phyloP scores from a whole-genome alignment of 1,140 invertebrate species.

The Temnothorax curvispinosus region DNA sequence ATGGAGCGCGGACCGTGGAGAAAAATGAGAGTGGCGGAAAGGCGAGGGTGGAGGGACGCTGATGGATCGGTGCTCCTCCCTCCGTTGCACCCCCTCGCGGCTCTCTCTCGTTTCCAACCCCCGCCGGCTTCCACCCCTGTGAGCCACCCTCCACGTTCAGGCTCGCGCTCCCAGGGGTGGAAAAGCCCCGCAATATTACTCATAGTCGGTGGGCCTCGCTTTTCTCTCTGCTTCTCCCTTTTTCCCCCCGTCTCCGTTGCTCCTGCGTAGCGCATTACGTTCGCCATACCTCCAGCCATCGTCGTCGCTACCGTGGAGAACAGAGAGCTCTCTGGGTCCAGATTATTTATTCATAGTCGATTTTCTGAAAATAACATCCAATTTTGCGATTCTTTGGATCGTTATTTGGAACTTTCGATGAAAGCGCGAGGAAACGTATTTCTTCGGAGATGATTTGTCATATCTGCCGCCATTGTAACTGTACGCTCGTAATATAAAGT shows the following conservation, averaged over 20 bases:
- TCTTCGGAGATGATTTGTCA: not conserved
- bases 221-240: slow-evolving; percentile 49
- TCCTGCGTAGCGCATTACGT: slow-evolving; percentile 43
- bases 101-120: slow-evolving; percentile 68
- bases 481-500: not conserved
- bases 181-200: slow-evolving; percentile 85
- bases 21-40: slow-evolving; percentile 86
- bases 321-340: slow-evolving; percentile 3
- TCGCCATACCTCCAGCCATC: slow-evolving; percentile 37
- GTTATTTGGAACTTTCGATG: not conserved
- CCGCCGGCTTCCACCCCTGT: slow-evolving; percentile 67
- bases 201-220: slow-evolving; percentile 81
- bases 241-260: slow-evolving; percentile 27
- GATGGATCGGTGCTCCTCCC: slow-evolving; percentile 86
- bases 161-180: slow-evolving; percentile 80
- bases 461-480: not conserved
- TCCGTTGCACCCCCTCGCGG: slow-evolving; percentile 74
- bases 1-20: slow-evolving; percentile 85
- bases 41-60: slow-evolving; percentile 86
- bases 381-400: slow-evolving; percentile 30
- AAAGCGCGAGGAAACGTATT: not conserved
- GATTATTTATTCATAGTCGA: slow-evolving; percentile 74
- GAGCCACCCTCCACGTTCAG: slow-evolving; percentile 75
- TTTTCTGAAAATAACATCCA: slow-evolving; percentile 65
- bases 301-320: slow-evolving; percentile 42